Conservation (phyloP, 2,888 invertebrate species). For the Strigamia transsilvanica region DNA sequence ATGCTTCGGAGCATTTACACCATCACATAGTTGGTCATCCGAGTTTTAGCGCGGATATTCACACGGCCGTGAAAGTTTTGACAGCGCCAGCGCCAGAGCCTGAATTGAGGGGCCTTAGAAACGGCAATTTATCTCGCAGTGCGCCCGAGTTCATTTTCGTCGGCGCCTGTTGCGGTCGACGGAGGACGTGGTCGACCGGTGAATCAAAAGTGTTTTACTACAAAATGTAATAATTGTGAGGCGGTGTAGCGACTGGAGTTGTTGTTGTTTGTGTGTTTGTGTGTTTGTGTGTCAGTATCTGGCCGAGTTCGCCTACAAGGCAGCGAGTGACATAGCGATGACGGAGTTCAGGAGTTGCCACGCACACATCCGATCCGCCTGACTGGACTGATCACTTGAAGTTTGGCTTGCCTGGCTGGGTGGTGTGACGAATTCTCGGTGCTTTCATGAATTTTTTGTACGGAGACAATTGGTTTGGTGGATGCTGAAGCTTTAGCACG, state of each 20-base stretch:
- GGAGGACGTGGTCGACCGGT: constrained; percentile 66
- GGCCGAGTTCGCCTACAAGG: constrained; percentile 96
- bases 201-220: constrained; percentile 99
- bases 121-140: neutral
- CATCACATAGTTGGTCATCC: constrained; percentile 78
- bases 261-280: no score
- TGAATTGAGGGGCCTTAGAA: no score
- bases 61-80: constrained; percentile 72
- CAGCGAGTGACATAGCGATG: constrained; percentile 97
- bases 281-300: no score
- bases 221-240: constrained; percentile 86
- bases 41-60: constrained; percentile 74
- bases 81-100: neutral
- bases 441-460: constrained; percentile 91
- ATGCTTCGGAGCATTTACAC: no score
- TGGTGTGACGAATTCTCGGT: no score
- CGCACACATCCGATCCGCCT: constrained; percentile 96
- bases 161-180: constrained; percentile 54
- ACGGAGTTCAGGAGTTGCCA: constrained; percentile 92
- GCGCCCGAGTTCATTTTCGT: constrained; percentile 10
- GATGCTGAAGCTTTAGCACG: no score
- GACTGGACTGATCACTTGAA: no score
- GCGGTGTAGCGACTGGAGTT: no score
- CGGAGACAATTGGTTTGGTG: no score
- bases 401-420: no score